phyloP scores from a whole-genome alignment of 2,797 vertebrate genomes.

The Fundulus diaphanus region DNA sequence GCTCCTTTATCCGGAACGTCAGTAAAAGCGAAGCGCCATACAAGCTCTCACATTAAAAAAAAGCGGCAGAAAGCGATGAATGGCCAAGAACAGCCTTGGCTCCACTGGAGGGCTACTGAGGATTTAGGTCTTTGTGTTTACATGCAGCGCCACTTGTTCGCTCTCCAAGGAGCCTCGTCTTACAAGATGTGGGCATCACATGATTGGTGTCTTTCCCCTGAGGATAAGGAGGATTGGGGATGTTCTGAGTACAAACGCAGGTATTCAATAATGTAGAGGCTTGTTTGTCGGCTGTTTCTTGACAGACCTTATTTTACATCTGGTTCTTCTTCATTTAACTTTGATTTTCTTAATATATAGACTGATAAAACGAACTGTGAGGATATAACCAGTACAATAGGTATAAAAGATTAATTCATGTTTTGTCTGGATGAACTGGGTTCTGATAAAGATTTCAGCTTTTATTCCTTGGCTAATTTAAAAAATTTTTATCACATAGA shows the following conservation, averaged over 20 bases:
- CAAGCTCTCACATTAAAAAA: slow-evolving; percentile 8
- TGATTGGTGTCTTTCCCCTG: slow-evolving; percentile 50
- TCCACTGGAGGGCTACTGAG: slow-evolving; percentile 26
- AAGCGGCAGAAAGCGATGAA: slow-evolving; percentile 9
- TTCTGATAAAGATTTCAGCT: neutral
- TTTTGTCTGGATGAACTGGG: neutral
- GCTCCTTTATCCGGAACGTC: slow-evolving; percentile 30
- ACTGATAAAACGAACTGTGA: too few species aligned
- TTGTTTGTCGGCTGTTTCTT: slow-evolving; percentile 31
- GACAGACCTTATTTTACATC: slow-evolving; percentile 35
- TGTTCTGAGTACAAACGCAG: slow-evolving; percentile 39
- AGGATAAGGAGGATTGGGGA: slow-evolving; percentile 43
- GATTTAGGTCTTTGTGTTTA: slow-evolving; percentile 54
- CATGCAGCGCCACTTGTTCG: slow-evolving; percentile 38
- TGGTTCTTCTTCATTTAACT: neutral
- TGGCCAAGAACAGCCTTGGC: slow-evolving; percentile 15
- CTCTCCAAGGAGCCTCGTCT: slow-evolving; percentile 42
- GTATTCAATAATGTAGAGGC: slow-evolving; percentile 55
- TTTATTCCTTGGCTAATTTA: too few species aligned
- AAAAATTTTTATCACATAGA: neutral
- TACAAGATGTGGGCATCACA: slow-evolving; percentile 50
- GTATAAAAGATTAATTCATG: neutral
- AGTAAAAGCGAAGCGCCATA: slow-evolving; percentile 26
- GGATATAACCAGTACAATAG: neutral
- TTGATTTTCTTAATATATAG: neutral